These are phyloP conservation scores for Globia sparganii DNA, from an alignment of 2,888 invertebrate species.

Conservation along the genomic window DNA sequence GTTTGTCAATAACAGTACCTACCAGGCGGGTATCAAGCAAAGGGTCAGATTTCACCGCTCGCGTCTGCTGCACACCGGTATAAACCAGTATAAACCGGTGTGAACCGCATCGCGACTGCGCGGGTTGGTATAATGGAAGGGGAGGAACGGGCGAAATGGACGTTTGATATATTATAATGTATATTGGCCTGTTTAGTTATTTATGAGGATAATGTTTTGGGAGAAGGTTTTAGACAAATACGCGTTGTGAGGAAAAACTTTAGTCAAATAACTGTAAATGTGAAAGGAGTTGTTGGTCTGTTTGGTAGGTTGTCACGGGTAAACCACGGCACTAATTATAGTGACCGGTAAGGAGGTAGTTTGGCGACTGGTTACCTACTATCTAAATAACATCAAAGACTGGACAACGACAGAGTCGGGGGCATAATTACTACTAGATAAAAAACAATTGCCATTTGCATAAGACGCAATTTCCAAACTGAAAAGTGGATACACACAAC, in stretches of 20 bases:
- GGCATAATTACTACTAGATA: too few relatives aligned
- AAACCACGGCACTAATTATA: not conserved
- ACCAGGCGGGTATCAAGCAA: not conserved
- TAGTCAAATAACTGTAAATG: conserved; percentile 6
- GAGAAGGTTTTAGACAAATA: conserved; percentile 28
- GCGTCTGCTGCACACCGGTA: conserved; percentile 32
- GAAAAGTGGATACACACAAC: not conserved
- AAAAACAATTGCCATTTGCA: not conserved
- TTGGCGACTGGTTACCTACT: not conserved
- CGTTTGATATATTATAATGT: conserved; percentile 32
- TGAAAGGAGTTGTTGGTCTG: not conserved
- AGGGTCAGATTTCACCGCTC: conserved; percentile 18
- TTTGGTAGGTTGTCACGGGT: not conserved
- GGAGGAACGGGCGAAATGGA: conserved; percentile 47
- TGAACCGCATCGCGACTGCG: conserved; percentile 38
- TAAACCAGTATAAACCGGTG: conserved; percentile 12
- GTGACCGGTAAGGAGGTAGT: too few relatives aligned
- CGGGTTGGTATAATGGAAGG: conserved; percentile 36
- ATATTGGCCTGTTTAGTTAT: conserved; percentile 31
- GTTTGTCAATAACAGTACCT: not conserved
- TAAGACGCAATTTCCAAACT: not conserved
- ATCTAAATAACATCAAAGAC: not conserved
- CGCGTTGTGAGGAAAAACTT: not conserved
- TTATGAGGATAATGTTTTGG: conserved; percentile 39
- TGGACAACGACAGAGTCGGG: not conserved